phyloP scores from a whole-genome alignment of 2,113 vertebrate genomes.

The Otolemur garnettii region DNA sequence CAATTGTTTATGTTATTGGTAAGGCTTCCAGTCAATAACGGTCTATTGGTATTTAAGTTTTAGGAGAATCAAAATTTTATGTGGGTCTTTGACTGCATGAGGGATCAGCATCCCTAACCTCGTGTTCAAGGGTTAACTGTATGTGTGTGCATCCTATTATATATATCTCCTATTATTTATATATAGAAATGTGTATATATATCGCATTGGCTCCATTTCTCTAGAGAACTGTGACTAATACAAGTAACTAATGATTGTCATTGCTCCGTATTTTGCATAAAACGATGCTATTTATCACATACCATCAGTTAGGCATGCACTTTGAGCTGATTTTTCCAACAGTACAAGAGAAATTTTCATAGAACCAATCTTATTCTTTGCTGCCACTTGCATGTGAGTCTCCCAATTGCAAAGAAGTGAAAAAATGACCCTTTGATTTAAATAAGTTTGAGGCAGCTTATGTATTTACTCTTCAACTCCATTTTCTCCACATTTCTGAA shows the following conservation, averaged over 20 bases:
- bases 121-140: no score
- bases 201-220: neutral
- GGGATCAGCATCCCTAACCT: no score
- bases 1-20: no score
- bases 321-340: conserved; percentile 10
- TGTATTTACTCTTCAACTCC: neutral
- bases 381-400: neutral
- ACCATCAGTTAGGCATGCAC: neutral
- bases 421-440: neutral
- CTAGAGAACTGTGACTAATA: neutral
- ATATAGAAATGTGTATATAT: neutral
- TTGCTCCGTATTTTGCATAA: neutral
- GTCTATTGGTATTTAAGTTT: no score
- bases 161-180: neutral
- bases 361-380: neutral
- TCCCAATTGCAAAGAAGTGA: neutral
- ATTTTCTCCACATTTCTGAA: neutral
- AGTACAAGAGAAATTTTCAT: neutral
- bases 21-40: no score
- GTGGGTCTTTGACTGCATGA: no score
- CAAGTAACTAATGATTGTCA: neutral
- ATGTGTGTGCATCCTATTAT: no score
- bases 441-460: neutral
- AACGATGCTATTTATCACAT: neutral
- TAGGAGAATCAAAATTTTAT: no score